These are phyloP conservation scores for Tricholaema leucomelas DNA, from an alignment of 2,113 vertebrate genomes.

Conservation along the genomic window DNA sequence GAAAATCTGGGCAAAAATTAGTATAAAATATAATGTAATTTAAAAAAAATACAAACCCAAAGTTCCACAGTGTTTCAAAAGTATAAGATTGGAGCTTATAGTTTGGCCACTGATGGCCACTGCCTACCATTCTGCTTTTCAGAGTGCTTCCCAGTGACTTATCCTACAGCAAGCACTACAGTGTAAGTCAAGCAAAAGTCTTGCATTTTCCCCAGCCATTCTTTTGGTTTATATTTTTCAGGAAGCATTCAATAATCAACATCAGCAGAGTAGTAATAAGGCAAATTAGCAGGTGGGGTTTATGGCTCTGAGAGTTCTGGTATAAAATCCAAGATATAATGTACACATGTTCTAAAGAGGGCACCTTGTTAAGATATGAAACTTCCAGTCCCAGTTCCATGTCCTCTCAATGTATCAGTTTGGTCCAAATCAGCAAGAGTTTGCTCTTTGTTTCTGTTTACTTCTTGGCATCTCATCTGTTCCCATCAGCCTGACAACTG, in stretches of 20 bases:
- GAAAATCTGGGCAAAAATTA: background rate
- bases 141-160: background rate
- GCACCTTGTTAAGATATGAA: background rate
- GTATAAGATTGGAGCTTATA: background rate
- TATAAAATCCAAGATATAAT: background rate
- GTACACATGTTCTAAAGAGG: background rate
- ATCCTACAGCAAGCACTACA: background rate
- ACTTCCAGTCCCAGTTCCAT: background rate
- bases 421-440: background rate
- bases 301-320: too few species aligned
- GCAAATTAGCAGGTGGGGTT: background rate
- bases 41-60: background rate
- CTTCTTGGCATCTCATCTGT: background rate
- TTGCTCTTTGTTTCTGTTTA: background rate
- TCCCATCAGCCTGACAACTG: fast-evolving
- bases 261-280: background rate
- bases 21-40: background rate
- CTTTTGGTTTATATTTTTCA: background rate
- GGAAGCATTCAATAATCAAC: background rate
- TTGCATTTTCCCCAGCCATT: too few species aligned
- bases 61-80: background rate
- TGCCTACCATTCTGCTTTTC: background rate
- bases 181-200: background rate
- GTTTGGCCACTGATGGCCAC: too few species aligned
- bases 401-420: background rate